A percentile compares a stretch with the other conserved stretches of the same genome.
Conservation (phyloP, 2,113 vertebrate genomes). For the Gymnobelideus leadbeateri region DNA sequence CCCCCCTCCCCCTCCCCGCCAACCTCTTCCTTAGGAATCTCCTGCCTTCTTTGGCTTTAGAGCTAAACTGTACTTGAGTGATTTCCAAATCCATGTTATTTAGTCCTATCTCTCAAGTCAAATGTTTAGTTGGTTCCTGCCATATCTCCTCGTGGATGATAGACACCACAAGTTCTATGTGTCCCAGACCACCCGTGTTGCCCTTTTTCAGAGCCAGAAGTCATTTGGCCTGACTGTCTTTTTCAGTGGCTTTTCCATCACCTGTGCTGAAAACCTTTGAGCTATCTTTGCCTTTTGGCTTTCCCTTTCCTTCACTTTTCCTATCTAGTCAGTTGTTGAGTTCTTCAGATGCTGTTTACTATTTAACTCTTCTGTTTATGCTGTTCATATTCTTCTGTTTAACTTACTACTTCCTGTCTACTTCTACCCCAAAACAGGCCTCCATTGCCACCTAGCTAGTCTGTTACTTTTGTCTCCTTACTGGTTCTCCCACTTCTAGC, state of each 20-base stretch:
- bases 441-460: not conserved
- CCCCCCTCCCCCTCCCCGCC: rapidly evolving
- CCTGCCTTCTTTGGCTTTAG: not conserved
- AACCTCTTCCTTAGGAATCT: not conserved
- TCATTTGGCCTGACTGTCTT: not conserved
- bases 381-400: not conserved
- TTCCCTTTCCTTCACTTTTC: not conserved
- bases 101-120: not conserved
- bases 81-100: not conserved
- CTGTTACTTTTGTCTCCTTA: not conserved
- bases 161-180: not conserved
- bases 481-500: not conserved
- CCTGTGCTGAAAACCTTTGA: not conserved
- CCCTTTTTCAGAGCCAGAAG: not conserved
- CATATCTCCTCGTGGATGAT: not conserved
- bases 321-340: not conserved
- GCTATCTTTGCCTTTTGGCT: not conserved
- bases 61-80: not conserved
- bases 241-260: not conserved
- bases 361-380: no score
- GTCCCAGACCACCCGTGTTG: not conserved
- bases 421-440: not conserved
- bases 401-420: not conserved
- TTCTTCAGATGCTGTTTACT: not conserved
- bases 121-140: not conserved